Conservation (phyloP, 2,113 vertebrate genomes). For the Uria lomvia region DNA sequence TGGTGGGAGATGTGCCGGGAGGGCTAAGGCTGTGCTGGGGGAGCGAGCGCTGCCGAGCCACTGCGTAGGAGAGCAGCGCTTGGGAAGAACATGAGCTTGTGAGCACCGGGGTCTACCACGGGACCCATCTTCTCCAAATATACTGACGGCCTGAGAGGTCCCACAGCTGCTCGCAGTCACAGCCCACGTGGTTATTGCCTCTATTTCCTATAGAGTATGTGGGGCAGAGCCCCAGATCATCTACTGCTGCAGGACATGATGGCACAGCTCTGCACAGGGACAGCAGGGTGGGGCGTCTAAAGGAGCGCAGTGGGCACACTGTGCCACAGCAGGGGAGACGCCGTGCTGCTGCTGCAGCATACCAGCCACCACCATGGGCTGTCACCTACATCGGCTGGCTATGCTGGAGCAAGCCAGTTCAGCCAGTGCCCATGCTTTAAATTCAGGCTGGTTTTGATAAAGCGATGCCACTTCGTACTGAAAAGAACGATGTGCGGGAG, state of each 20-base stretch:
- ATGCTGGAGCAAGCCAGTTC: rapidly evolving
- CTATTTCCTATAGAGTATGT: neutral
- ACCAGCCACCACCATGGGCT: no score
- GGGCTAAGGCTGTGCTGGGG: neutral
- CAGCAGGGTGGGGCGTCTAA: neutral
- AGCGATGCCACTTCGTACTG: neutral
- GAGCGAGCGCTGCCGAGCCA: neutral
- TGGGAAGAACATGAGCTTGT: neutral
- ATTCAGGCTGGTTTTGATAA: neutral
- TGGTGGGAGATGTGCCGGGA: neutral
- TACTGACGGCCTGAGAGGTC: neutral
- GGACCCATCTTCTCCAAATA: neutral
- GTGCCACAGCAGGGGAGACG: neutral
- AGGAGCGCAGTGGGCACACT: rapidly evolving
- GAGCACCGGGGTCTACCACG: neutral
- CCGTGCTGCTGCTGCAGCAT: neutral
- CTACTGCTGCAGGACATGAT: neutral
- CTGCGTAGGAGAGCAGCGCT: neutral
- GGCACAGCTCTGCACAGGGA: rapidly evolving
- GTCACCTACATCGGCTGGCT: neutral
- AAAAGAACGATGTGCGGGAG: neutral
- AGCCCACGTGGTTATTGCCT: neutral
- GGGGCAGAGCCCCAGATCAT: neutral
- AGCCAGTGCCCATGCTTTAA: neutral
- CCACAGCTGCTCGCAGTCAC: neutral